phyloP scores from a whole-genome alignment of 2,888 invertebrate species.

The Pterostichus niger region DNA sequence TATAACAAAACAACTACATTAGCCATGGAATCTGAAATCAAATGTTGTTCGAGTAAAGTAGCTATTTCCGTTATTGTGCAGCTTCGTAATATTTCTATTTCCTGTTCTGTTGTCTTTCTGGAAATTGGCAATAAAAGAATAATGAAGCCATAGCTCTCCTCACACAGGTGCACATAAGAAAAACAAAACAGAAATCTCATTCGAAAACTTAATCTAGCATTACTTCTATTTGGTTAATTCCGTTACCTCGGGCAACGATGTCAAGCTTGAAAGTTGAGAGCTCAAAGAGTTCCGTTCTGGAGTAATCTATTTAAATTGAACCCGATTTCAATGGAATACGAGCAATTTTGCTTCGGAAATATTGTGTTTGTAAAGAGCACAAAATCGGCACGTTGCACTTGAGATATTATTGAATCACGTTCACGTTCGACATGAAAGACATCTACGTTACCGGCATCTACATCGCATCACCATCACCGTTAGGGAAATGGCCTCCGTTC shows the following conservation, averaged over 20 bases:
- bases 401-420: conserved; percentile 62
- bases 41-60: not conserved
- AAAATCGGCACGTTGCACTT: conserved; percentile 48
- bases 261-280: not conserved
- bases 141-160: conserved; percentile 12
- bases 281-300: conserved; percentile 30
- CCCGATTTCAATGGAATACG: conserved; percentile 58
- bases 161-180: conserved; percentile 18
- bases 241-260: conserved; percentile 30
- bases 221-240: conserved; percentile 59
- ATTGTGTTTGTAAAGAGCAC: conserved; percentile 58
- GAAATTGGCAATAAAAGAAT: conserved; percentile 44
- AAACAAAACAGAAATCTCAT: conserved; percentile 32
- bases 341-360: conserved; percentile 49
- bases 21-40: not conserved
- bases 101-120: not conserved
- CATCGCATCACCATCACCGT: conserved; percentile 29
- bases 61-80: not conserved
- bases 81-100: not conserved
- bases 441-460: conserved; percentile 27
- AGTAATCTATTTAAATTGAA: conserved; percentile 63
- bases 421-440: conserved; percentile 51
- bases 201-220: conserved; percentile 46
- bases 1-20: not conserved
- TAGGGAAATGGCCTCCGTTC: conserved; percentile 47